Base-by-base conservation (phyloP, 2,113 vertebrate genomes). In the Serinus canaria region DNA sequence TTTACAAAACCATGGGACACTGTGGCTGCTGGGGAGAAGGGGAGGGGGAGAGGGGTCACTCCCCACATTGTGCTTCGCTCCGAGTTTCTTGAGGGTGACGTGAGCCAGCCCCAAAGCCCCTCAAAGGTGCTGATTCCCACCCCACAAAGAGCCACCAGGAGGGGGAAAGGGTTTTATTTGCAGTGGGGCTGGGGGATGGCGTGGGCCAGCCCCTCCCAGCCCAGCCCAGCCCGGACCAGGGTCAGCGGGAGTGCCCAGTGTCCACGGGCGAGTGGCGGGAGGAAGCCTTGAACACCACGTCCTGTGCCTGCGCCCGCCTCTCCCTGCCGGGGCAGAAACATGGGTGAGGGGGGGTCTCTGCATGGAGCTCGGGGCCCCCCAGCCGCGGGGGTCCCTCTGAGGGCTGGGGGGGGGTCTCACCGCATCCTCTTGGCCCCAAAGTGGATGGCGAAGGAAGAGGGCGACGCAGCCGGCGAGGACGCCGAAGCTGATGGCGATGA, bases 401-500 rank as follows among this genome's bases (percentile, higher is more conserved):
- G 25, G 31, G 35, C 1, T 2, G 0, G 30, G 74, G 30, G n/a
- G 9, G 66, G 8, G 8, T 66, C 83, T 97, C 92, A 98, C 98
- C 97, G 87, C 49, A 97, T 89, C 86, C 95, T 83, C 66, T 83
- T 97, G 56, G 64, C 76, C 18, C 78, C 94, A 2, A 98, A 94
- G 80, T 96, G 94, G 37, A 66, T 1, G 5, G 89, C 66, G 12
- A 98, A 98, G 74, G 88, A 95, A 87, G 46, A 98, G 67, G 37
- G 83, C 75, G 41, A 97, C 23, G 39, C 96, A 96, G 74, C 91
- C 92, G 10, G 91, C 25, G 31, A 97, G 7, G 17, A 93, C 35
- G 5, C 97, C 98, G 1, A 97, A 83, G 27, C 92, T 22, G 31
- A 98, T 96, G 90, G 94, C 96, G 4, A 98, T 35, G 64, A 97